Conservation (phyloP, 2,113 vertebrate species). For the Gulo gulo region DNA sequence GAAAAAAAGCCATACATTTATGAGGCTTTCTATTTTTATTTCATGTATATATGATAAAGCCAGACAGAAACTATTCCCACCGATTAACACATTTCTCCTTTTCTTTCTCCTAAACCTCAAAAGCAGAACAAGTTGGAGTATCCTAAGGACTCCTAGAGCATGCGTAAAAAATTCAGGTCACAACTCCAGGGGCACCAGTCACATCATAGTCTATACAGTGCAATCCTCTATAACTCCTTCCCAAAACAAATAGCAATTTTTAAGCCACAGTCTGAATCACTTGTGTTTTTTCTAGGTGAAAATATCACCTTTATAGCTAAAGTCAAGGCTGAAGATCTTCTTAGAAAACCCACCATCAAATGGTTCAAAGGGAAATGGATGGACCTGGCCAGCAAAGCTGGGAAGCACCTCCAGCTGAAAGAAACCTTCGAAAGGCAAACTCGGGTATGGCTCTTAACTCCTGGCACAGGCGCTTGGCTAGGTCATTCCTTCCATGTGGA, state of each 20-base stretch:
- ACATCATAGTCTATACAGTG: not conserved
- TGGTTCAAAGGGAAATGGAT: slow-evolving; percentile 99
- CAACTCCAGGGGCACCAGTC: not conserved
- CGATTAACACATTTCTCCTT: not conserved
- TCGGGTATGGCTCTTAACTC: slow-evolving; percentile 85
- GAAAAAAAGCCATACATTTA: not conserved
- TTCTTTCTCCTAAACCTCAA: slow-evolving; percentile 5
- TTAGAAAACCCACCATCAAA: slow-evolving; percentile 94
- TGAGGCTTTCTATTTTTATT: not conserved
- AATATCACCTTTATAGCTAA: slow-evolving; percentile 95
- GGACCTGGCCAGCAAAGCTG: slow-evolving; percentile 98
- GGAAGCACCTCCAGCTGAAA: slow-evolving; percentile 97
- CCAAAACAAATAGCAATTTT: not conserved
- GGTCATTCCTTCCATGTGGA: not conserved
- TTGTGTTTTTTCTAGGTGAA: slow-evolving; percentile 84
- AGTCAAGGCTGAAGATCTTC: slow-evolving; percentile 97
- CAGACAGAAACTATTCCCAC: not conserved
- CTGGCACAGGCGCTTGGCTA: not conserved
- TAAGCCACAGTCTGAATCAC: not conserved
- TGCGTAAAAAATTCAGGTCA: not conserved
- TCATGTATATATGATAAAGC: not conserved
- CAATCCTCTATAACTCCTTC: not conserved
- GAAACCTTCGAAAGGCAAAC: slow-evolving; percentile 93
- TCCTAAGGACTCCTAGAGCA: not conserved
- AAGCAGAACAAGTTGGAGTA: not conserved